phyloP scores from a whole-genome alignment of 2,113 vertebrate species.

The Tetrao urogallus region DNA sequence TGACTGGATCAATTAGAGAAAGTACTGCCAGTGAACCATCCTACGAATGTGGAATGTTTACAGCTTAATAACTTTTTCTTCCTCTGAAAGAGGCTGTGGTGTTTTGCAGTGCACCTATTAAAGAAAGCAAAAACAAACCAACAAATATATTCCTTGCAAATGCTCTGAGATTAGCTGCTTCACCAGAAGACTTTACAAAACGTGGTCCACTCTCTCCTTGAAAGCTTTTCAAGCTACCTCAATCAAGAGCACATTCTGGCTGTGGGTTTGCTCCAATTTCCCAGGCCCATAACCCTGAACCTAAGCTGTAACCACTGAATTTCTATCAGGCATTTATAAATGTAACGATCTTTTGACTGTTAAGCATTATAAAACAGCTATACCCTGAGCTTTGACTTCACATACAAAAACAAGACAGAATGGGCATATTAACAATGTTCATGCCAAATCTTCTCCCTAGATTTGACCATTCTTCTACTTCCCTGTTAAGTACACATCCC shows the following conservation, averaged over 20 bases:
- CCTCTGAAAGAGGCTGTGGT: not conserved
- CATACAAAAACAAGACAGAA: not conserved
- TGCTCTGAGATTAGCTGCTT: not conserved
- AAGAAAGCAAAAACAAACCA: not conserved
- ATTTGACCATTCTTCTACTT: not conserved
- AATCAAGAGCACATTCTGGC: accelerated
- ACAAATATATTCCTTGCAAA: not conserved
- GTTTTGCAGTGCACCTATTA: not conserved
- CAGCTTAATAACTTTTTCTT: not conserved
- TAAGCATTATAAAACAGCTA: not conserved
- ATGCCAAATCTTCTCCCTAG: not conserved
- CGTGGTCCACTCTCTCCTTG: not conserved
- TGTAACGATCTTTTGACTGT: not conserved
- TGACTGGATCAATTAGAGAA: conserved; percentile 60
- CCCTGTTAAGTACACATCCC: not conserved
- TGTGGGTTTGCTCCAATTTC: not conserved
- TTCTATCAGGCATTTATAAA: not conserved
- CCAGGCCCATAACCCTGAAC: not conserved
- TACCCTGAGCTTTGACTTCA: not conserved
- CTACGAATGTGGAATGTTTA: not conserved
- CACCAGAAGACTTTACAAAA: not conserved
- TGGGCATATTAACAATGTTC: not conserved
- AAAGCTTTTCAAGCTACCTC: not conserved
- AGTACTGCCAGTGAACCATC: not conserved
- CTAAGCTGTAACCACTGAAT: not conserved